Percentiles rank a stretch among this genome's conserved stretches.
Conservation (phyloP, 1,140 invertebrate species). For the Eufriesea mexicana region DNA sequence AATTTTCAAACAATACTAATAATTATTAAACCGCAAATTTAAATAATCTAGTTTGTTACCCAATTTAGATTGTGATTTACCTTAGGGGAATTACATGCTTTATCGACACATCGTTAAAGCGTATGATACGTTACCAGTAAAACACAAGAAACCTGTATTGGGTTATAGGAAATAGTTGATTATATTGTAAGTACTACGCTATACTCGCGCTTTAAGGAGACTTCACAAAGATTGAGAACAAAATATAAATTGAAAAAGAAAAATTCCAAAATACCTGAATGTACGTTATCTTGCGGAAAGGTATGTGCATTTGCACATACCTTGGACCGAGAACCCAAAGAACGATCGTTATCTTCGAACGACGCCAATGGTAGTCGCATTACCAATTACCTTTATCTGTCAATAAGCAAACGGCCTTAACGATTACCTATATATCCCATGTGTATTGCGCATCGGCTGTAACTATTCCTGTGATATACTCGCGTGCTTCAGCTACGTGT, state of each 20-base stretch:
- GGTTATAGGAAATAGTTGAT: no score
- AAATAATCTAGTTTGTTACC: no score
- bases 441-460: conserved; percentile 16
- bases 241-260: not conserved
- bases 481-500: conserved; percentile 33
- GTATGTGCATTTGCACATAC: not conserved
- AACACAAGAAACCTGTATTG: no score
- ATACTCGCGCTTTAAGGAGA: no score
- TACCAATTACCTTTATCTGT: conserved; percentile 58
- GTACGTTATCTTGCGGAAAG: not conserved
- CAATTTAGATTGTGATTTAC: no score
- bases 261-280: not conserved
- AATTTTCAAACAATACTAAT: no score
- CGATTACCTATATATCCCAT: conserved; percentile 29
- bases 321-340: not conserved
- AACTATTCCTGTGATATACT: conserved; percentile 43
- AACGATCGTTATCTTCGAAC: conserved; percentile 43
- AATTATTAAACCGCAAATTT: no score
- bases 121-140: no score
- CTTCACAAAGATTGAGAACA: not conserved
- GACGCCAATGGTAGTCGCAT: conserved; percentile 29
- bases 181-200: no score
- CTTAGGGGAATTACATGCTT: no score
- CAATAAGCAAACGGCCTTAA: conserved; percentile 52
- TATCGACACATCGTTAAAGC: no score